Percentiles rank a stretch among this genome's conserved stretches.
phyloP scores from a whole-genome alignment of 2,113 vertebrate genomes.

The Platysternon megacephalum region DNA sequence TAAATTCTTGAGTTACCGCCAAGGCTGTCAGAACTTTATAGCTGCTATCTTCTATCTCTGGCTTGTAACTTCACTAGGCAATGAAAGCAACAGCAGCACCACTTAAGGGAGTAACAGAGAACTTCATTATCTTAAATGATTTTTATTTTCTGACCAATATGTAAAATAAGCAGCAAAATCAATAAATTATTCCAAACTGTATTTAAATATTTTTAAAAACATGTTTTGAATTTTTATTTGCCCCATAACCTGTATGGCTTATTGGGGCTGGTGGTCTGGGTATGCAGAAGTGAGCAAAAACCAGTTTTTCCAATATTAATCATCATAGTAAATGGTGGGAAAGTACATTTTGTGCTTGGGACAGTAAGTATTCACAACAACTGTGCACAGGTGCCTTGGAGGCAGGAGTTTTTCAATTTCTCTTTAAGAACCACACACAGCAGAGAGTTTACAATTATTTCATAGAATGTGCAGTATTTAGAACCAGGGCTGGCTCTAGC shows the following conservation, averaged over 20 bases:
- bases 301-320: background rate
- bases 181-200: background rate
- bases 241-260: background rate
- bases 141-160: background rate
- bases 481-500: too few relatives aligned
- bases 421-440: background rate
- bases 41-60: background rate
- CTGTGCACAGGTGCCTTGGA: background rate
- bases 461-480: background rate
- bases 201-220: background rate
- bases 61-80: background rate
- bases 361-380: background rate
- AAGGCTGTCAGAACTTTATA: background rate
- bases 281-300: background rate
- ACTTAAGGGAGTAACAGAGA: slow-evolving; percentile 17
- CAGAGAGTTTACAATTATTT: background rate
- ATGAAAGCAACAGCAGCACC: slow-evolving; percentile 17
- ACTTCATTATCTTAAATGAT: background rate
- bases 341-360: background rate
- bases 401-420: background rate
- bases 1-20: slow-evolving; percentile 29
- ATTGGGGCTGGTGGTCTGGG: background rate
- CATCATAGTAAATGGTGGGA: background rate
- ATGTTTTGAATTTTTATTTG: background rate
- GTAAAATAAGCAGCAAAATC: background rate